Conservation (phyloP, 2,797 vertebrate species). For the Mionectes olivaceus region DNA sequence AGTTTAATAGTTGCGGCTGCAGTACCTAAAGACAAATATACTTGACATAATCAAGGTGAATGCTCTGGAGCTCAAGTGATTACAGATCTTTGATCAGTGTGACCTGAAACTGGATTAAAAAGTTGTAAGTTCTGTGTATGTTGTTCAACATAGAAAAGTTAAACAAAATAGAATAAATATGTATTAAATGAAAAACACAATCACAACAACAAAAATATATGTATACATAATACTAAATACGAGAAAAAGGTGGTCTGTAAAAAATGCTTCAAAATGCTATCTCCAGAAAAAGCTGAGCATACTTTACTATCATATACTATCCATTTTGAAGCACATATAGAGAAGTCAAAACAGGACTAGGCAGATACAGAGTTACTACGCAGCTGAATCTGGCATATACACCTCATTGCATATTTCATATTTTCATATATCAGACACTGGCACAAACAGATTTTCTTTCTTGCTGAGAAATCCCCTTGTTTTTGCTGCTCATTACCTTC, state of each 20-base stretch:
- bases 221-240: not conserved
- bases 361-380: not conserved
- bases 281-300: not conserved
- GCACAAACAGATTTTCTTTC: not conserved
- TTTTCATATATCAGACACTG: not conserved
- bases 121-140: not conserved
- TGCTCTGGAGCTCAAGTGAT: not conserved
- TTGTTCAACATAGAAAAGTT: not conserved
- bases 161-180: not conserved
- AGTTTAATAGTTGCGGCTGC: not conserved
- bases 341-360: not conserved
- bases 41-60: not conserved
- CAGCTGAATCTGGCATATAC: not conserved
- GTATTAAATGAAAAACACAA: not conserved
- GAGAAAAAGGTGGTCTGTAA: not conserved
- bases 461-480: not conserved
- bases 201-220: not conserved
- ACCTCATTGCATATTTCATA: not conserved
- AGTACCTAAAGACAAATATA: conserved; percentile 29
- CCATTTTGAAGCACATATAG: not conserved
- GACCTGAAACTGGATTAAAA: conserved; percentile 4
- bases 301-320: not conserved
- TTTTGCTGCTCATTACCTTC: not conserved
- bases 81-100: not conserved
- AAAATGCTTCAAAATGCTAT: not conserved